Evolutionary conservation across 2,797 vertebrate species (phyloP).

Genomic region (Pelobates cultripes): DNA sequence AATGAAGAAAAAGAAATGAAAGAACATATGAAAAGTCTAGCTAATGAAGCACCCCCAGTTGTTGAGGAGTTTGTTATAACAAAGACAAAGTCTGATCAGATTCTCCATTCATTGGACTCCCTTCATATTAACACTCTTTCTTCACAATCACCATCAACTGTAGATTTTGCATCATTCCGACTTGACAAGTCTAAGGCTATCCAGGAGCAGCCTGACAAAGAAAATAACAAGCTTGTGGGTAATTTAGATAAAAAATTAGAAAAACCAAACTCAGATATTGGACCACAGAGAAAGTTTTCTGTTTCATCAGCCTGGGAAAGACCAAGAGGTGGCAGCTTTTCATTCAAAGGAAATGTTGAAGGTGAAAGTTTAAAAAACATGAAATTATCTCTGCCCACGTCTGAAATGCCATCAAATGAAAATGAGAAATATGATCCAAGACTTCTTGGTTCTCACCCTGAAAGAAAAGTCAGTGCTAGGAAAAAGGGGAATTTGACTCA

Average conservation of each 20-base stretch:
- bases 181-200: constrained; percentile 52
- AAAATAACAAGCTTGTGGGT: constrained; percentile 42
- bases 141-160: constrained; percentile 7
- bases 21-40: constrained; percentile 37
- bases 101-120: constrained; percentile 45
- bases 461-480: constrained; percentile 48
- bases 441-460: constrained; percentile 33
- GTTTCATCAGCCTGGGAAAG: constrained; percentile 74
- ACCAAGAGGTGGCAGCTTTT: constrained; percentile 73
- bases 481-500: constrained; percentile 53
- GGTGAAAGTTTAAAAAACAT: constrained; percentile 46
- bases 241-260: constrained; percentile 58
- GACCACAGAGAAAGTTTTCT: constrained; percentile 70
- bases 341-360: constrained; percentile 65
- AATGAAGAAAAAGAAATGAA: constrained; percentile 26
- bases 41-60: constrained; percentile 5
- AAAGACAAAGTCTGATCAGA: constrained; percentile 58
- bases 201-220: constrained; percentile 55
- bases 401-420: constrained; percentile 61
- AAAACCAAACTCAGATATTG: constrained; percentile 57
- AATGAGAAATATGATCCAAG: constrained; percentile 64
- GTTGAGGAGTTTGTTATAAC: constrained; percentile 50
- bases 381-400: constrained; percentile 59
- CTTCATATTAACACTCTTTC: constrained; percentile 4
- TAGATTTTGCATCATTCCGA: constrained; percentile 20